phyloP scores from a whole-genome alignment of 2,888 invertebrate species.

The Himalopsyche kuldschensis region DNA sequence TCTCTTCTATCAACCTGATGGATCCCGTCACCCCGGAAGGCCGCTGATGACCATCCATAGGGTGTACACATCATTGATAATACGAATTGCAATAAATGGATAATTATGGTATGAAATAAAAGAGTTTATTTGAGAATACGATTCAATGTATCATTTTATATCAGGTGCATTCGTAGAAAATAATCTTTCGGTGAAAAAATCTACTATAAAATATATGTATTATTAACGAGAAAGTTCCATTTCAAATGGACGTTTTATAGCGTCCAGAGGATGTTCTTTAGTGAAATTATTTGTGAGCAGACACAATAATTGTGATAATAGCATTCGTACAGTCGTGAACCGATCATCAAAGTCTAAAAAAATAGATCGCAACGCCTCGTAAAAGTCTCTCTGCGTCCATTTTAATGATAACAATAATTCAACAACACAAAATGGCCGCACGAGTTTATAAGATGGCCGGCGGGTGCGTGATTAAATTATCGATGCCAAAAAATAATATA shows the following conservation, averaged over 20 bases:
- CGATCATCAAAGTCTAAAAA: neutral
- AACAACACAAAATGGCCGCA: neutral
- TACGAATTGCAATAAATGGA: too few relatives aligned
- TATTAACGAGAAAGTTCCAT: neutral
- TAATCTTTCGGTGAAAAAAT: neutral
- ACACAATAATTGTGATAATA: neutral
- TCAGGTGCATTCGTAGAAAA: neutral
- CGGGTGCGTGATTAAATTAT: conserved; percentile 1
- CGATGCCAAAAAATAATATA: neutral
- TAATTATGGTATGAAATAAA: too few relatives aligned
- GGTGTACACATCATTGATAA: too few relatives aligned
- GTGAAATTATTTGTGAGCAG: neutral
- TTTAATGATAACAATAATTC: neutral
- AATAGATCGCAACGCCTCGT: neutral
- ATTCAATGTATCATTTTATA: neutral
- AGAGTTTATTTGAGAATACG: too few relatives aligned
- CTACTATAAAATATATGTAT: neutral
- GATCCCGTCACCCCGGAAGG: too few relatives aligned
- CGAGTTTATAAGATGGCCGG: neutral
- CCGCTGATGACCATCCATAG: too few relatives aligned
- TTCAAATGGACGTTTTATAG: neutral
- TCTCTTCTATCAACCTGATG: too few relatives aligned
- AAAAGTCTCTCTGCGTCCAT: neutral
- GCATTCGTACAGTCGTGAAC: neutral
- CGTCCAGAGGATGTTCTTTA: neutral